A percentile compares a stretch with the other conserved stretches of the same genome.
Conservation (phyloP, 2,113 vertebrate genomes). For the Otocyon megalotis region DNA sequence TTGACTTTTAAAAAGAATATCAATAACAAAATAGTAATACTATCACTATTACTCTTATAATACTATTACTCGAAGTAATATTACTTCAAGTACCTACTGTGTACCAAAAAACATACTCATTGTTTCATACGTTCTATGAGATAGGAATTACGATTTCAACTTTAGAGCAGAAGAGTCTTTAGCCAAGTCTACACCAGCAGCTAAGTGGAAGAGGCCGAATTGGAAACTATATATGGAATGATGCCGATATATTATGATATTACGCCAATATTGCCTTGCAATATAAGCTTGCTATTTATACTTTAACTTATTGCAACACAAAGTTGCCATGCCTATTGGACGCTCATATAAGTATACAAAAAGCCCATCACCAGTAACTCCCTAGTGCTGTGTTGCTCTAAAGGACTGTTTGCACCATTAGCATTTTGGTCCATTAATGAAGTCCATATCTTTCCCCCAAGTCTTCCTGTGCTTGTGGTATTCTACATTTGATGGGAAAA, state of each 20-base stretch:
- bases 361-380: background rate
- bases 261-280: background rate
- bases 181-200: background rate
- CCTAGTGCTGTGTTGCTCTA: background rate
- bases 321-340: background rate
- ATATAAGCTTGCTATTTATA: background rate
- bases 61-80: too few relatives aligned
- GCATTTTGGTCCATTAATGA: background rate
- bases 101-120: background rate
- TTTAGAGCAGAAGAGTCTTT: background rate
- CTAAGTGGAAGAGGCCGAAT: background rate
- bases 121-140: background rate
- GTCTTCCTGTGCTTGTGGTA: background rate
- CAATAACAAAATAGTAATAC: background rate
- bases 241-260: background rate
- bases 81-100: background rate
- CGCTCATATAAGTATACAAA: background rate
- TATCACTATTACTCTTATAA: background rate
- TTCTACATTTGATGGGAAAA: background rate
- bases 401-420: background rate
- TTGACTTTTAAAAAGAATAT: slow-evolving; percentile 28
- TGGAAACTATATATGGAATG: background rate
- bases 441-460: background rate
- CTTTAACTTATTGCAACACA: background rate
- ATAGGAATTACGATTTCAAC: background rate